Base-by-base conservation (phyloP, 2,888 invertebrate genomes). In the Ditylenchus weischeri region DNA sequence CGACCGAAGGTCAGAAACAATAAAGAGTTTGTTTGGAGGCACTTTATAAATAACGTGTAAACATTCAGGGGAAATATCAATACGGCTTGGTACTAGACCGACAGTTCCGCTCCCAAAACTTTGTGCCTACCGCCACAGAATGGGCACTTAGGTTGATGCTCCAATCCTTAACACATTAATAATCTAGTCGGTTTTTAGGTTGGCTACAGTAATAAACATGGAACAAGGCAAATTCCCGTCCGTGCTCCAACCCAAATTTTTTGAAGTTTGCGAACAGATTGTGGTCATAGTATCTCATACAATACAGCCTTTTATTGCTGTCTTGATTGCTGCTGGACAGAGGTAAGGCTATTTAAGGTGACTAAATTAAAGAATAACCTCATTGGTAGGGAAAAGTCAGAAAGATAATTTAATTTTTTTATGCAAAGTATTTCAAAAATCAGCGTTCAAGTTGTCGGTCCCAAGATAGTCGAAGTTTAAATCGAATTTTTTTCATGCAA, bases 241-340 rank as follows among this genome's bases (percentile, higher is more conserved):
- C 10, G 54, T 65, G 15, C 47, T 72, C n/a, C 72, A 72, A 19
- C 64, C 72, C 21, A 29, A 65, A 15, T 72, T 68, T 62, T 72
- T 72, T 47, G 72, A 72, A 50, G 54, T 64, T 15, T 74, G 73
- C 35, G 80, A 80, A 57, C 69, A 78, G 66, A 61, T 79, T 10
- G 73, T 75, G 7, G 70, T 66, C 48, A 75, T 75, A 57, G 71
- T 78, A 23, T 70, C 71, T 10, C 65, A 68, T 6, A 71, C 76
- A 57, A 66, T 80, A 18, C 77, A 75, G 43, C 73, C 74, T 13
- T 75, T 72, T 62, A 68, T 80, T 18, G 68, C 66, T 18, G 57
- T 65, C n/a, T 69, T 80, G 36, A 68, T 76, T 11, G 43, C 43
- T 43, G 43, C 43, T 43, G 43, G 43, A 13, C 43, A 43, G 15